Base-by-base conservation (phyloP, 2,888 invertebrate genomes). In the Rhynchonema sp. region DNA sequence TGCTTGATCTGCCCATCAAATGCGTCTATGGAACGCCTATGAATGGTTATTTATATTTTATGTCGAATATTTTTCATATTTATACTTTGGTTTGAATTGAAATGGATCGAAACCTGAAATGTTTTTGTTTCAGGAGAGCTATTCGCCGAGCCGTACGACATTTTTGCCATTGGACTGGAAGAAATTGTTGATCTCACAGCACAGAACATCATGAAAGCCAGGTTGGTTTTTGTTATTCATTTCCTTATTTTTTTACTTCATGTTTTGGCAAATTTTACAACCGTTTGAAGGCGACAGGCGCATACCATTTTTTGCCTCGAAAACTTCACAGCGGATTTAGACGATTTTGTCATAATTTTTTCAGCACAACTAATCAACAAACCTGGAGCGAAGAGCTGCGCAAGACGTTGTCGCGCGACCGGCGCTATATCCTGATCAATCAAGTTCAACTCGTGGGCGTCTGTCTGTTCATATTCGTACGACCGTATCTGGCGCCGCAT, bases 181-280 rank as follows among this genome's bases (percentile, higher is more conserved):
- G 98, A 98, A 79, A 94, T 98, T 66, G 96, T 99, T 17, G 98
- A 99, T 77, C 78, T 99, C 65, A 98, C 91, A 79, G 98, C 98
- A 2, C 86, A 87, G 66, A 99, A 98, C 74, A 96, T 99, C 66
- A 84, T 98, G 80, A 92, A 89, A 65, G 89, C 92, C 29, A 86
- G 84, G 79, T 81, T 65, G 58, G 63, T 60, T 30, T 20, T 20
- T 13, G 13, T 38, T 20, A 38, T 20, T 38, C 38, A 38, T 29
- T 53, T 20, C 25, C 46, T 52, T 55, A 26, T 27, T 27, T 22
- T 26, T 3, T 55, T 3, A 17, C n/a, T n/a, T n/a, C n/a, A n/a
- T n/a, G n/a, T n/a, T n/a, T n/a, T n/a, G n/a, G n/a, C n/a, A n/a
- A n/a, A n/a, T n/a, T n/a, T n/a, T n/a, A n/a, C n/a, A n/a, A n/a